Base-by-base conservation (phyloP, 2,888 invertebrate species). In the Gymnosoma rotundatum region DNA sequence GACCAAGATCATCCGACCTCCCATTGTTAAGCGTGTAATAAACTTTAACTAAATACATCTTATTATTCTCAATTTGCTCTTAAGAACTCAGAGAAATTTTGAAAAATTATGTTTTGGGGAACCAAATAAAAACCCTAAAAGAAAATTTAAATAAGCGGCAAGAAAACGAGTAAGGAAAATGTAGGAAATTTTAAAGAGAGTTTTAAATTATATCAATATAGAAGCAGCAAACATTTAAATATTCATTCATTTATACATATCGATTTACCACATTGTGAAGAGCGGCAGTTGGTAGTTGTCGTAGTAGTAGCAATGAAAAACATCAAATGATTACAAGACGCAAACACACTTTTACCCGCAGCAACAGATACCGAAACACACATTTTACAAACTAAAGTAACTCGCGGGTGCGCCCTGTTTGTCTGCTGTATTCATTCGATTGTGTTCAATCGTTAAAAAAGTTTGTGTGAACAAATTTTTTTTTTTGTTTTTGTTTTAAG, bases 321-420 rank as follows among this genome's bases (percentile, higher is more conserved):
- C 61, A 25, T 36, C 48, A 20, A 58, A 16, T 32, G 48, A 50
- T 45, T 58, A 61, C 75, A 76, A 83, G 78, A 69, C 79, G 76
- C 60, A 66, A 67, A 63, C 67, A 85, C 83, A 88, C 88, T 86
- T 86, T 50, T 25, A 54, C 20, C 54, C n/a, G 14, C 58, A 45
- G 18, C 45, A 21, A 63, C 48, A 72, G 16, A 78, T 56, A 56
- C 45, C n/a, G 4, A 18, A 25, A 21, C 18, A 72, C 64, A 73
- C 25, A 42, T 8, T 20, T 20, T 25, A 42, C 52, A 25, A 70
- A 70, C 58, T 85, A 87, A 90, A 89, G 90, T 88, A 87, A 88
- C 88, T 90, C 88, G 90, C 90, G 90, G 90, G 90, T 90, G 90
- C 90, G 90, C 90, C 90, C 78, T 88, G 85, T 86, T 86, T 80